Percentiles rank a stretch among this genome's conserved stretches.
Evolutionary conservation across 2,113 vertebrate species (phyloP).

Genomic region (Campylorhamphus procurvoides): DNA sequence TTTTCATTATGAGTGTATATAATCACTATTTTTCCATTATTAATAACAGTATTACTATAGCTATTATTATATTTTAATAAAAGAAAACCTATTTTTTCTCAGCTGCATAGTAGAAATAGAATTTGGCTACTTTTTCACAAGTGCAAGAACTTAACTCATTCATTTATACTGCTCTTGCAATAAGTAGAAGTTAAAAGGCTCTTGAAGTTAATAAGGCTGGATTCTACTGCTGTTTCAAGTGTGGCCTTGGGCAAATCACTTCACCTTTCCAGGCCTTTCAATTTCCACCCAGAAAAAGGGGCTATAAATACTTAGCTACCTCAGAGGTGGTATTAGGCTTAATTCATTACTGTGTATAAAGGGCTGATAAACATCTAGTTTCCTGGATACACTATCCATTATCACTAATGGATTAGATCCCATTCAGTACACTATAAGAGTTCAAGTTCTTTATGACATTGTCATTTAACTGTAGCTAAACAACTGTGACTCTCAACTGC

Average conservation of each 20-base stretch:
- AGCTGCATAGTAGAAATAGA: background rate
- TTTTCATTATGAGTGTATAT: background rate
- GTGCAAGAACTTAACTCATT: background rate
- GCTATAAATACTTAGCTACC: background rate
- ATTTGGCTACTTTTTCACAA: background rate
- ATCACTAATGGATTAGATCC: conserved; percentile 30
- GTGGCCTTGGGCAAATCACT: conserved; percentile 11
- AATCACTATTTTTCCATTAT: background rate
- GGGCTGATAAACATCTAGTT: conserved; percentile 28
- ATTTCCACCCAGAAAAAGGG: background rate
- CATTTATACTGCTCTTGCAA: background rate
- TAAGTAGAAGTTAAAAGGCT: background rate
- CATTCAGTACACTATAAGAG: background rate
- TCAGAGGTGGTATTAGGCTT: conserved; percentile 2
- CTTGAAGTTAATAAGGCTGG: background rate
- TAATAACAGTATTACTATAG: background rate
- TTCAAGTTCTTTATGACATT: conserved; percentile 45
- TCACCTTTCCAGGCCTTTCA: background rate
- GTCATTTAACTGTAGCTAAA: conserved; percentile 43
- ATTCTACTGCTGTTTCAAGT: background rate
- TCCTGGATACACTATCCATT: background rate
- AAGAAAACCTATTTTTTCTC: background rate
- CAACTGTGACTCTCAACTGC: background rate
- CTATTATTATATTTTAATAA: background rate
- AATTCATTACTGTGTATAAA: conserved; percentile 17